Evolutionary conservation across 2,113 vertebrate species (phyloP).

Genomic region (Sarotherodon lohbergeri): DNA sequence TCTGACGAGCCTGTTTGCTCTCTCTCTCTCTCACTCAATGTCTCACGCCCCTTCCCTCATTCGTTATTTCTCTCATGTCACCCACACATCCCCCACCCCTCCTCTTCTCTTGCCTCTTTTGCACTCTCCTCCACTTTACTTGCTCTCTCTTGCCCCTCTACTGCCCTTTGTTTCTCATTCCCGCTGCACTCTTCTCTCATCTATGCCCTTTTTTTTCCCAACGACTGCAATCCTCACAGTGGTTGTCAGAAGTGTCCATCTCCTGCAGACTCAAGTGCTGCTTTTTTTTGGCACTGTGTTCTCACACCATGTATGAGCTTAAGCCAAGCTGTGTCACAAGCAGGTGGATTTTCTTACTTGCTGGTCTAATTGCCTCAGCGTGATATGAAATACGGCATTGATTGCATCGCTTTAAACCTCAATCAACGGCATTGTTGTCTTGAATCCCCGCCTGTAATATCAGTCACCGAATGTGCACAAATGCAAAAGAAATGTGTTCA

Average conservation of each 20-base stretch:
- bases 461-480: not conserved
- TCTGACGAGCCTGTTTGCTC: slow-evolving; percentile 57
- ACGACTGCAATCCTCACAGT: not conserved
- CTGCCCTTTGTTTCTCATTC: slow-evolving; percentile 8
- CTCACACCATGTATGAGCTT: not conserved
- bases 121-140: slow-evolving; percentile 17
- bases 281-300: not conserved
- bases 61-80: slow-evolving; percentile 37
- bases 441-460: not conserved
- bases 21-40: slow-evolving; percentile 7
- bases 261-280: slow-evolving; percentile 14
- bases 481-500: not conserved
- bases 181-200: slow-evolving; percentile 2
- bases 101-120: not conserved
- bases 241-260: slow-evolving; percentile 27
- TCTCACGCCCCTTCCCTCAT: slow-evolving; percentile 20
- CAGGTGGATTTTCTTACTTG: slow-evolving; percentile 26
- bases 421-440: slow-evolving; percentile 43
- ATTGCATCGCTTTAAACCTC: slow-evolving; percentile 37
- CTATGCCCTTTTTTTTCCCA: not conserved
- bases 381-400: slow-evolving; percentile 16
- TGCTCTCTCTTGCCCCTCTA: slow-evolving; percentile 1
- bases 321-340: not conserved
- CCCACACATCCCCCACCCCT: not conserved
- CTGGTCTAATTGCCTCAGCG: slow-evolving; percentile 35